Conservation (phyloP, 2,113 vertebrate species). For the Neotragus pygmaeus region DNA sequence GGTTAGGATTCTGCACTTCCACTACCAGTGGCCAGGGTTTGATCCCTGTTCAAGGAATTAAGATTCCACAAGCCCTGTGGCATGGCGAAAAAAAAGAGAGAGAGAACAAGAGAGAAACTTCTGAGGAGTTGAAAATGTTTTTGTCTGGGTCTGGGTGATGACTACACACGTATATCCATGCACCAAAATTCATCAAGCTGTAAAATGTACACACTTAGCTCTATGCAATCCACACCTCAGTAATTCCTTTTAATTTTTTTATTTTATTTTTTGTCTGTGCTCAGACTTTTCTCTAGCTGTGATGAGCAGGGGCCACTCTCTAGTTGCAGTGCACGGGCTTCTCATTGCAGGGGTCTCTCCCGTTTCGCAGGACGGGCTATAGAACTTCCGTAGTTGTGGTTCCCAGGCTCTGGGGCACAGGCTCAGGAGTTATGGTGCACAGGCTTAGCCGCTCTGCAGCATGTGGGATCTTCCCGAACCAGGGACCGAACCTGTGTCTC, state of each 20-base stretch:
- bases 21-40: not conserved
- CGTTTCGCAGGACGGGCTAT: not conserved
- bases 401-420: not conserved
- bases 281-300: not conserved
- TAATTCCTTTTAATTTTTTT: not conserved
- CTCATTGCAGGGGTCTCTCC: not conserved
- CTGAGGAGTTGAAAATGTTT: not conserved
- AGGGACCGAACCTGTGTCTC: not conserved
- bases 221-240: not conserved
- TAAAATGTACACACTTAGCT: not conserved
- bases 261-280: not conserved
- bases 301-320: not conserved
- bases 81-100: not conserved
- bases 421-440: not conserved
- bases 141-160: not conserved
- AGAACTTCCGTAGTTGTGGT: not conserved
- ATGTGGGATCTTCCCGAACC: not conserved
- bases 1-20: not conserved
- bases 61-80: not conserved
- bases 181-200: not conserved
- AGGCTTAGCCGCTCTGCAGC: not conserved
- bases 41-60: not conserved
- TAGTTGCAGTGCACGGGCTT: accelerated
- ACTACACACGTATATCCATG: not conserved
- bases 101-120: not conserved